A percentile compares a stretch with the other conserved stretches of the same genome.
These are phyloP conservation scores for Parelbella ahira DNA, from an alignment of 2,888 invertebrate genomes.

Conservation along the genomic window DNA sequence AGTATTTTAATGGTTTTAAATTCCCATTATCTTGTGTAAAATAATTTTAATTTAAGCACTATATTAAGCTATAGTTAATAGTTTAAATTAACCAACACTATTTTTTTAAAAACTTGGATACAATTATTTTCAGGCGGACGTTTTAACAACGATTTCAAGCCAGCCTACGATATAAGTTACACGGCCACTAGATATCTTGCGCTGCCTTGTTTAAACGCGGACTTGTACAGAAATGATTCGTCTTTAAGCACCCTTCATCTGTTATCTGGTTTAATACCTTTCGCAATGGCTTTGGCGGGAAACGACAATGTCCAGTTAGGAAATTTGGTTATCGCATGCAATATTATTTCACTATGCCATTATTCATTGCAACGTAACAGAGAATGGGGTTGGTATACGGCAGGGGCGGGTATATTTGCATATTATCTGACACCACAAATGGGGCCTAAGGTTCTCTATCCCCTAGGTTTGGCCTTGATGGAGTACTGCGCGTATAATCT, in stretches of 20 bases:
- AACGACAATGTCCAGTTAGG: slow-evolving; percentile 50
- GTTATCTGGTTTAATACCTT: slow-evolving; percentile 58
- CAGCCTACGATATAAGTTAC: slow-evolving; percentile 47
- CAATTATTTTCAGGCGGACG: slow-evolving; percentile 46
- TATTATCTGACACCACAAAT: slow-evolving; percentile 46
- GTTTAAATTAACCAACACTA: no score
- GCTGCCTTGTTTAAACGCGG: slow-evolving; percentile 61
- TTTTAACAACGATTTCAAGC: slow-evolving; percentile 48
- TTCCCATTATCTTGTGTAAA: no score
- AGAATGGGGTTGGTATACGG: slow-evolving; percentile 61
- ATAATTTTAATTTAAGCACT: no score
- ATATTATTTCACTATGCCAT: slow-evolving; percentile 50
- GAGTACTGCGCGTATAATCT: slow-evolving; percentile 59
- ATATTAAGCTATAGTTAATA: no score
- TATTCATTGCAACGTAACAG: slow-evolving; percentile 44
- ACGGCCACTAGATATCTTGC: slow-evolving; percentile 55
- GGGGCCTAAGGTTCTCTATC: slow-evolving; percentile 48
- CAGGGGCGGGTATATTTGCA: slow-evolving; percentile 49
- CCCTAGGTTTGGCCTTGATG: slow-evolving; percentile 52
- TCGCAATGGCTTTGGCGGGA: slow-evolving; percentile 47
- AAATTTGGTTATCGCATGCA: slow-evolving; percentile 51
- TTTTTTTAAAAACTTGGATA: no score
- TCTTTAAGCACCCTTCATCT: slow-evolving; percentile 46
- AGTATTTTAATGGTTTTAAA: no score
- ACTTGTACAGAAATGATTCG: slow-evolving; percentile 45